Evolutionary conservation across 2,113 vertebrate genomes (phyloP).

Genomic region (Limnothrissa miodon): DNA sequence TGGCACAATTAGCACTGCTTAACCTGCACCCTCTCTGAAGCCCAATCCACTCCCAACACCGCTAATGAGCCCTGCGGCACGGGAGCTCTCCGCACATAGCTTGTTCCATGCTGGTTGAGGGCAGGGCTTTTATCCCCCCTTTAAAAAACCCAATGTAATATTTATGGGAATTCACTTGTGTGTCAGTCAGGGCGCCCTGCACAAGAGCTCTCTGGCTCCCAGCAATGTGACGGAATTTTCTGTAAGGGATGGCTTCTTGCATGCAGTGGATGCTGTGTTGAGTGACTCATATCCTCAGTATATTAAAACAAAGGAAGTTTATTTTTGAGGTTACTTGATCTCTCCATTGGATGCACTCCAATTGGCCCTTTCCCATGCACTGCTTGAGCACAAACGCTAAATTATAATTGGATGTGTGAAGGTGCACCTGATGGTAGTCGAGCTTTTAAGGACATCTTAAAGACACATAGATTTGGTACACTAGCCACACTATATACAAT

Average conservation of each 20-base stretch:
- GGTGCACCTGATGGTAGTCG: background rate
- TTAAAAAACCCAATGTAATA: constrained; percentile 3
- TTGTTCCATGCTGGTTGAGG: constrained; percentile 36
- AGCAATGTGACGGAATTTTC: background rate
- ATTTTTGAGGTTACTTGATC: background rate
- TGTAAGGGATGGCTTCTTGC: background rate
- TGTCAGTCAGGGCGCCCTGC: background rate
- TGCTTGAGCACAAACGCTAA: background rate
- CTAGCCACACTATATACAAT: background rate
- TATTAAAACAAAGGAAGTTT: constrained; percentile 7
- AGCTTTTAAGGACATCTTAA: background rate
- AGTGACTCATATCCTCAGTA: constrained; percentile 13
- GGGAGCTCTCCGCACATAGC: constrained; percentile 42
- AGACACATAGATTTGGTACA: background rate
- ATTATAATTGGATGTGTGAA: background rate
- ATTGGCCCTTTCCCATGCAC: background rate
- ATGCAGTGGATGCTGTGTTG: background rate
- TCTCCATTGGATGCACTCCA: background rate
- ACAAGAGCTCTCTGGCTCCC: background rate
- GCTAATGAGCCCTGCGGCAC: constrained; percentile 47
- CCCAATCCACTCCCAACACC: constrained; percentile 42
- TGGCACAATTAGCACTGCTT: constrained; percentile 52
- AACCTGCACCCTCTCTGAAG: constrained; percentile 60
- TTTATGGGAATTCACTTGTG: background rate
- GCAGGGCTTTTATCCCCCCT: background rate